Evolutionary conservation across 2,888 invertebrate genomes (phyloP).

Genomic region (Zaprionus lineosus): DNA sequence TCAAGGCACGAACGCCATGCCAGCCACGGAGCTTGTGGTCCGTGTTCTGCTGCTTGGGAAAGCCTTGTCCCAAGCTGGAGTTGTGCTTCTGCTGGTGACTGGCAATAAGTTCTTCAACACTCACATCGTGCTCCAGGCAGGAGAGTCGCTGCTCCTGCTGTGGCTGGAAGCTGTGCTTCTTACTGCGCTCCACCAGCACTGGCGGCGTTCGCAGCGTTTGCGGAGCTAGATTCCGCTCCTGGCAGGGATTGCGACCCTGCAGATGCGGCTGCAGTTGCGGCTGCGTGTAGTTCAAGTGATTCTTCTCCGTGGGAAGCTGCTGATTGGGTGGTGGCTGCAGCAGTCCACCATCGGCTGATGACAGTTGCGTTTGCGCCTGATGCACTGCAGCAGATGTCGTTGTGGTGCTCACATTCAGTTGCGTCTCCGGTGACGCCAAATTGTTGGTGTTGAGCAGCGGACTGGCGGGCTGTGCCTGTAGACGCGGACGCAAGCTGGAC

Average conservation of each 20-base stretch:
- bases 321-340: constrained; percentile 82
- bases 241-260: constrained; percentile 92
- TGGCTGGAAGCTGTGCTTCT: constrained; percentile 81
- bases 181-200: constrained; percentile 81
- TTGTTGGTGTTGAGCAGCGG: constrained; percentile 81
- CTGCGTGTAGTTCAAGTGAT: constrained; percentile 80
- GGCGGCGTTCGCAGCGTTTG: constrained; percentile 69
- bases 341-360: constrained; percentile 69
- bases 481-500: constrained; percentile 85
- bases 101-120: constrained; percentile 81
- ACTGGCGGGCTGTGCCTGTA: constrained; percentile 79
- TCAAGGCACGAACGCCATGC: constrained; percentile 82
- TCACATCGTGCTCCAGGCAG: constrained; percentile 82
- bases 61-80: constrained; percentile 81
- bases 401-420: constrained; percentile 28
- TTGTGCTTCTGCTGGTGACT: constrained; percentile 59
- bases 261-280: constrained; percentile 89
- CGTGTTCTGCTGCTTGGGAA: constrained; percentile 82
- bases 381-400: constrained; percentile 67
- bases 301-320: constrained; percentile 81
- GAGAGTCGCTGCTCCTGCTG: constrained; percentile 81
- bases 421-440: constrained; percentile 56
- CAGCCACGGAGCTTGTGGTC: constrained; percentile 82
- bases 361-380: constrained; percentile 53
- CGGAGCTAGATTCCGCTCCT: constrained; percentile 88